Evolutionary conservation across 2,888 invertebrate genomes (phyloP), one percentile per base, ranked within the genome.

Genomic region (Drosophila infuscata): DNA sequence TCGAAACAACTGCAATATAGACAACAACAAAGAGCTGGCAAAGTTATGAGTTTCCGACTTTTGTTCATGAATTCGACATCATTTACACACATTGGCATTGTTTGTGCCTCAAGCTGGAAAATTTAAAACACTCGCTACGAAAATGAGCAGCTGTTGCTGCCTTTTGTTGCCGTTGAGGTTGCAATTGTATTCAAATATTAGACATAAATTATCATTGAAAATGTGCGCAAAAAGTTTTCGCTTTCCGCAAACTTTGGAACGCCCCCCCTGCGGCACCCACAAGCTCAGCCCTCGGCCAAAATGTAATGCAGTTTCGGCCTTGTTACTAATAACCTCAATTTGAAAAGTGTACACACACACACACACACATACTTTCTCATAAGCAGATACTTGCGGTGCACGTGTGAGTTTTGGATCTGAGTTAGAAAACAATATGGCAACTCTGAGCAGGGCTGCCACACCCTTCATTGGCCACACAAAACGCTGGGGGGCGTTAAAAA

Each of bases 301-400:
- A 79, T 65, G 66, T 67, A 62, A 73, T 83, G 79, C 76, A 79
- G 65, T 77, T 70, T 35, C 74, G 89, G 91, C 87, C 87, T 87
- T 87, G 87, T 90, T 90, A 89, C 91, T 87, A 87, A 87, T 87
- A 87, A 87, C 87, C 87, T 87, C 89, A 90, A 87, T 90, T 80
- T 70, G 69, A 76, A 79, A 59, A 76, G 67, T 70, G 73, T 63
- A 53, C 63, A 73, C 61, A 68, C 25, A 60, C 52, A 74, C 52
- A 61, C 61, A 69, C 49, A 68, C 53, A 66, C 53, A 69, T 52
- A 33, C 49, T 62, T 46, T 70, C 58, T 53, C 46, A 43, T 36
- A 49, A 41, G 56, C 36, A 62, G 63, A 46, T 57, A 61, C 51
- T 54, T 74, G 56, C 46, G 71, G 53, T 59, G 48, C 74, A 49